phyloP scores from a whole-genome alignment of 2,113 vertebrate species.

The Notarius quadriscutis region DNA sequence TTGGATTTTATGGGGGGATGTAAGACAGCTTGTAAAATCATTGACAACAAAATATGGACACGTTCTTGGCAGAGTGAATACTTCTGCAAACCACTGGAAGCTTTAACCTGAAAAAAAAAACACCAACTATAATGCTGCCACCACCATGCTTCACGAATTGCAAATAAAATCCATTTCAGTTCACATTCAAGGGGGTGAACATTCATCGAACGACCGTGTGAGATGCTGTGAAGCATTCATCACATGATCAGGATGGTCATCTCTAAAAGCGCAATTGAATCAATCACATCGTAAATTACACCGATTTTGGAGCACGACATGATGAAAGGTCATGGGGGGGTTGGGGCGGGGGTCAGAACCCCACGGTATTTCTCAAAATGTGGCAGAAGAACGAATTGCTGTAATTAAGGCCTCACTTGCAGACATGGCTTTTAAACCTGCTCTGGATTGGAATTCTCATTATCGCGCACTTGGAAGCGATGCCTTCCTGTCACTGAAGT shows the following conservation, averaged over 20 bases:
- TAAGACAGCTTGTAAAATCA: too few species aligned
- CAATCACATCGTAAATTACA: background rate
- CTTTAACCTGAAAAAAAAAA: too few species aligned
- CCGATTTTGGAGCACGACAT: background rate
- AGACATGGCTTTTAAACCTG: slow-evolving; percentile 44
- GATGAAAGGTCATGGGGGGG: background rate
- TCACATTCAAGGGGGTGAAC: background rate
- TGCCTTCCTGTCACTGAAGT: slow-evolving; percentile 48
- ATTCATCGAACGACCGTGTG: background rate
- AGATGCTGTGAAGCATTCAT: background rate
- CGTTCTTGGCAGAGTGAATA: too few species aligned
- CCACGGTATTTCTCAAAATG: slow-evolving; percentile 51
- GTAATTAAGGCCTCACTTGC: slow-evolving; percentile 49
- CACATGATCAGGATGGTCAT: too few species aligned
- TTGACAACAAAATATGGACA: too few species aligned
- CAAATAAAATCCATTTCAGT: background rate
- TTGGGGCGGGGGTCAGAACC: too few species aligned
- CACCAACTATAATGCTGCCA: background rate
- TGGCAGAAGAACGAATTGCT: slow-evolving; percentile 57
- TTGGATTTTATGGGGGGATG: too few species aligned
- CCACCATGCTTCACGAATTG: background rate
- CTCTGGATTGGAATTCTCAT: slow-evolving; percentile 49
- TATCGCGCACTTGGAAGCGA: slow-evolving; percentile 45
- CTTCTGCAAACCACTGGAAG: too few species aligned
- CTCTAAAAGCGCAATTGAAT: background rate